Percentiles rank a stretch among this genome's conserved stretches.
These are phyloP conservation scores for Etheostoma perlongum DNA, from an alignment of 2,797 vertebrate genomes.

Conservation along the genomic window DNA sequence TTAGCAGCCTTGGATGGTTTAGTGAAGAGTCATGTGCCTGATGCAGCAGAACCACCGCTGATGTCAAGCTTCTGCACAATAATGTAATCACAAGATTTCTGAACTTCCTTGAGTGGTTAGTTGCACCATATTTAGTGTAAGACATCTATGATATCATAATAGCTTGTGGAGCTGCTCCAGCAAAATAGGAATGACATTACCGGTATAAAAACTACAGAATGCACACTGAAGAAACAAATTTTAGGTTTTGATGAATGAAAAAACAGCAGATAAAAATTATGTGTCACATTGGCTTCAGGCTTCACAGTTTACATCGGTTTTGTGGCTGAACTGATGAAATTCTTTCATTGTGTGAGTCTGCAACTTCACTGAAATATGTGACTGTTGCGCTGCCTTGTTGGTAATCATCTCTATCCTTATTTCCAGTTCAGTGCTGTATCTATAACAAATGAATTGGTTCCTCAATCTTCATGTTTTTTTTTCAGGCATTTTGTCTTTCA, in stretches of 20 bases:
- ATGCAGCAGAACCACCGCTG: neutral
- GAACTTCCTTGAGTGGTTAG: neutral
- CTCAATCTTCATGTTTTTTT: neutral
- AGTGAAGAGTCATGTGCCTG: neutral
- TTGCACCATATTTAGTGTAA: neutral
- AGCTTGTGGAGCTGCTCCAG: neutral
- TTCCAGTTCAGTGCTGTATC: neutral
- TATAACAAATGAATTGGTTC: neutral
- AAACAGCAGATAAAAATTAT: constrained; percentile 1
- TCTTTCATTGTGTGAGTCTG: constrained; percentile 14
- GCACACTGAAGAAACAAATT: neutral
- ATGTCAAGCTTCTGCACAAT: neutral
- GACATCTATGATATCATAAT: neutral
- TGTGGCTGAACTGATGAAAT: constrained; percentile 28
- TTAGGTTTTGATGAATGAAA: neutral
- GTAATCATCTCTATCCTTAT: constrained; percentile 13
- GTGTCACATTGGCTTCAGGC: constrained; percentile 3
- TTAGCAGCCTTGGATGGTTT: neutral
- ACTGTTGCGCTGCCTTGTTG: constrained; percentile 1
- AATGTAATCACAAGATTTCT: constrained; percentile 20
- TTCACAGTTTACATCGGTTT: constrained; percentile 8
- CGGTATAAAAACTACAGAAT: constrained; percentile 2
- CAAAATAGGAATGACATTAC: neutral
- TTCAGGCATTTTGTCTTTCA: constrained; percentile 8
- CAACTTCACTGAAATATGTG: neutral